These are phyloP conservation scores for Nomada ferruginata DNA, from an alignment of 2,888 invertebrate species.

Conservation along the genomic window DNA sequence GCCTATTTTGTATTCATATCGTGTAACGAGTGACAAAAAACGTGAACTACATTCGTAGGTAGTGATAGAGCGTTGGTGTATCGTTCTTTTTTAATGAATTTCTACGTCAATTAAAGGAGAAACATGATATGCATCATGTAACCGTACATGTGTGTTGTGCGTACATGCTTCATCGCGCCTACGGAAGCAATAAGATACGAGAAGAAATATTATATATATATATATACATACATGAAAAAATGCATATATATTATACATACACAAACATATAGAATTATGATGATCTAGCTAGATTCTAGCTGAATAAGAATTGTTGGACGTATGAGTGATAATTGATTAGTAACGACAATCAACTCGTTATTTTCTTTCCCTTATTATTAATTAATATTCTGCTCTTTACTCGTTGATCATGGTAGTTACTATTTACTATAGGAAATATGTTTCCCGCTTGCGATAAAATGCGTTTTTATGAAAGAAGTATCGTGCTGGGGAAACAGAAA, in stretches of 20 bases:
- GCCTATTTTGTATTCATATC: constrained; percentile 31
- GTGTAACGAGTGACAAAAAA: constrained; percentile 11
- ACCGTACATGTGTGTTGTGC: not conserved
- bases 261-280: constrained; percentile 44
- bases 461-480: constrained; percentile 20
- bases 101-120: constrained; percentile 25
- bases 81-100: constrained; percentile 36
- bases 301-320: constrained; percentile 41
- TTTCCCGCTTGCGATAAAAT: not conserved
- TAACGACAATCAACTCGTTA: constrained; percentile 48
- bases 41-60: constrained; percentile 31
- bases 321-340: constrained; percentile 57
- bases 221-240: constrained; percentile 24
- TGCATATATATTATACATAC: constrained; percentile 18
- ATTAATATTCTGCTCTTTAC: constrained; percentile 39
- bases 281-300: constrained; percentile 23
- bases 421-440: constrained; percentile 31
- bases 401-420: constrained; percentile 54
- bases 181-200: constrained; percentile 50
- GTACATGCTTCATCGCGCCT: constrained; percentile 43
- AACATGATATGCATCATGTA: constrained; percentile 30
- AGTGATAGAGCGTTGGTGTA: constrained; percentile 33
- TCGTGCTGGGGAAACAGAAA: not conserved
- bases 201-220: constrained; percentile 35
- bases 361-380: constrained; percentile 33